phyloP scores from a whole-genome alignment of 2,797 vertebrate species.

The Urosaurus nigricauda region DNA sequence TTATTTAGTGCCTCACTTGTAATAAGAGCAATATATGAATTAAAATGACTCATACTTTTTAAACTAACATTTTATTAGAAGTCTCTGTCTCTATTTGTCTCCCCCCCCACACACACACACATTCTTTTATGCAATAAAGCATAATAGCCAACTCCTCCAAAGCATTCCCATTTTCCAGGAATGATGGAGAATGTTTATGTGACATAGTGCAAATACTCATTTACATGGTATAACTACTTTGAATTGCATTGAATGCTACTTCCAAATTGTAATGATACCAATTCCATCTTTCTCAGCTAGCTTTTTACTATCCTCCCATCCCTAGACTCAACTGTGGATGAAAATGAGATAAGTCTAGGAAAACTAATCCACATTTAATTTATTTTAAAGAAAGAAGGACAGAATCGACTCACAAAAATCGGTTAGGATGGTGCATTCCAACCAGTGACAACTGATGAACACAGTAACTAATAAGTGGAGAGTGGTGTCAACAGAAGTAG shows the following conservation, averaged over 20 bases:
- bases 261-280: neutral
- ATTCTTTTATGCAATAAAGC: neutral
- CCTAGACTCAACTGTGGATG: neutral
- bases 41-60: neutral
- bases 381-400: neutral
- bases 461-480: no score
- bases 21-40: neutral
- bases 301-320: neutral
- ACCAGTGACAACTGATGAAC: neutral
- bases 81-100: neutral
- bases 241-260: neutral
- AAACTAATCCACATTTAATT: neutral
- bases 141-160: neutral
- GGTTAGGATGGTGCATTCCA: neutral
- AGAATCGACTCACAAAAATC: neutral
- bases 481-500: no score
- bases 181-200: neutral
- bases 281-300: neutral
- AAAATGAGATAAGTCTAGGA: neutral
- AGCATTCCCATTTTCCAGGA: neutral
- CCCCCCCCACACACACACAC: no score
- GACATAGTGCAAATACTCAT: neutral
- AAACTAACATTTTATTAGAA: slow-evolving; percentile 17
- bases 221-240: neutral
- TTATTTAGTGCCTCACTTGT: slow-evolving; percentile 11